Evolutionary conservation across 2,113 vertebrate genomes (phyloP).

Genomic region (Zapornia atra): DNA sequence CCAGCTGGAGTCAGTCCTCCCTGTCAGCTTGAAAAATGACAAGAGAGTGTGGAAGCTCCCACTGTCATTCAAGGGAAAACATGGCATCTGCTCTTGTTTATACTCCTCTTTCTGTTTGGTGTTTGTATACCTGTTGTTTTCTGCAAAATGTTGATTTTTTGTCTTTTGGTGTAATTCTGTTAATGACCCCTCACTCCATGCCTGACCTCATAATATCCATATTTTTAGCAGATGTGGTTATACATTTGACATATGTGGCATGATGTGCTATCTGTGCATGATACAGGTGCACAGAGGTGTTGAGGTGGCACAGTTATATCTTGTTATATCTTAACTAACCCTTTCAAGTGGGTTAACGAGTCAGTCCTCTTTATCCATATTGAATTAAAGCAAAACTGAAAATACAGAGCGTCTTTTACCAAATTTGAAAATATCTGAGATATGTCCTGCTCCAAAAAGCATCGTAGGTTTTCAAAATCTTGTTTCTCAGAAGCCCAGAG

Average conservation of each 20-base stretch:
- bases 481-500: not conserved
- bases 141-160: not conserved
- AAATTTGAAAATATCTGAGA: not conserved
- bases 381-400: not conserved
- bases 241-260: not conserved
- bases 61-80: not conserved
- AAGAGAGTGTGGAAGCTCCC: not conserved
- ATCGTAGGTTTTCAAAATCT: not conserved
- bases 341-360: not conserved
- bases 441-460: not conserved
- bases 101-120: not conserved
- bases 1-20: not conserved
- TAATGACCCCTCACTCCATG: fast-evolving
- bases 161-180: not conserved
- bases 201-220: not conserved
- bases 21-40: slow-evolving; percentile 33
- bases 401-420: not conserved
- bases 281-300: not conserved
- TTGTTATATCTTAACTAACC: not conserved
- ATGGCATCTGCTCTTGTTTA: not conserved
- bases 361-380: not conserved
- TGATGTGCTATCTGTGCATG: fast-evolving
- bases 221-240: not conserved
- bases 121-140: not conserved
- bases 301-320: not conserved